Base-by-base conservation (phyloP, 1,140 invertebrate species). In the Holotrichia oblita region DNA sequence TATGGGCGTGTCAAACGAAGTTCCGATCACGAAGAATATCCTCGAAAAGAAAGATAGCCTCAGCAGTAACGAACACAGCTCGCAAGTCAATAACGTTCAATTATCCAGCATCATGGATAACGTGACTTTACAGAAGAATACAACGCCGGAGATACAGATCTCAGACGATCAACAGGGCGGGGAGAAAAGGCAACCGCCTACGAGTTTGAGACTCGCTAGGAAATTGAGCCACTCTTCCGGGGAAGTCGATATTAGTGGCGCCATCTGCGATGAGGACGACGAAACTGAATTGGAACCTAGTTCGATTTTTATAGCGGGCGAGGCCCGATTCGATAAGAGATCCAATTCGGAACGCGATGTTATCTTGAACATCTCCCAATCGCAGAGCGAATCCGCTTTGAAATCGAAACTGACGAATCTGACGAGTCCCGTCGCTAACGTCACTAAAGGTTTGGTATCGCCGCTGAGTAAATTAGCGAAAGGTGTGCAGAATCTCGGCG, bases 391-490 rank as follows among this genome's bases (percentile, higher is more conserved):
- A 82, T 94, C 91, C 8, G 94, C 94, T 59, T 85, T 96, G 6
- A 92, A 90, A 82, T 76, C 34, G 77, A 89, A 88, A 41, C 77
- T 89, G 42, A 82, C 84, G 0, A 87, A 83, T 77, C 88, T 93
- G 0, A 90, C 93, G 0, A 94, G 91, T 87, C 92, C 93, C 0
- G 90, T 93, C 0, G 88, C 91, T 1, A 89, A 87, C 42, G 90
- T 90, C 14, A 91, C 92, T 2, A 93, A 91, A 82, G 92, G 93
- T 82, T 85, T 91, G 83, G 91, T 94, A n/a, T 93, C 92, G 0
- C 94, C 94, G 0, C 90, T 96, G 9, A 93, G 93, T 0, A 96
- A 95, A 83, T 88, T 96, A 20, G 95, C 95, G 0, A 95, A 94
- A 86, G 94, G 95, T 0, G 91, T 97, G 79, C 95, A 96, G 85